phyloP scores from a whole-genome alignment of 1,140 invertebrate species.

The Caerostris darwini region DNA sequence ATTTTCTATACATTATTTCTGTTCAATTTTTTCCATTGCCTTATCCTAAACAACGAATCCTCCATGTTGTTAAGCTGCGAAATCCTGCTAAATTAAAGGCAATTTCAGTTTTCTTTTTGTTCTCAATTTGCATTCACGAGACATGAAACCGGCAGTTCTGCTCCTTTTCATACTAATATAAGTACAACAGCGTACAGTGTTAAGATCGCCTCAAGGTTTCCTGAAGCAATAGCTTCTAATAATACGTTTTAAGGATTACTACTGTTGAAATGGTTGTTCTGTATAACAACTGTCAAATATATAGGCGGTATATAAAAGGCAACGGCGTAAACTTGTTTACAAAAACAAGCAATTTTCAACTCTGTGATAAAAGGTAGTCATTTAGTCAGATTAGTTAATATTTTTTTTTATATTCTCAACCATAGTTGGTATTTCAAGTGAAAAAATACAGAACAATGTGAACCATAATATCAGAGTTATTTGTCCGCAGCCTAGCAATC shows the following conservation, averaged over 20 bases:
- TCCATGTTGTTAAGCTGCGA: background rate
- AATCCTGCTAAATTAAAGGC: background rate
- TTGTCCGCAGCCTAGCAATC: too few relatives aligned
- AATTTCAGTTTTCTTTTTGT: background rate
- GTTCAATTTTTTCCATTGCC: too few relatives aligned
- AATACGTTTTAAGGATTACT: background rate
- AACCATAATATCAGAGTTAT: background rate
- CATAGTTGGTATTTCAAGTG: background rate
- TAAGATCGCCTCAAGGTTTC: background rate
- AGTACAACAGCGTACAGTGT: background rate
- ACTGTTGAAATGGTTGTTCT: background rate
- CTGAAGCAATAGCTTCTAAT: background rate
- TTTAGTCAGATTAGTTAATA: background rate
- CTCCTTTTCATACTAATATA: background rate
- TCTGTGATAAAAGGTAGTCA: background rate
- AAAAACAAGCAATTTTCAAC: background rate
- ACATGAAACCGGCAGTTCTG: background rate
- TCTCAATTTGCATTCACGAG: background rate
- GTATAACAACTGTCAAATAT: background rate
- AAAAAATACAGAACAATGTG: background rate
- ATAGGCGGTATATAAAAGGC: background rate
- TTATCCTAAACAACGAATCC: too few relatives aligned
- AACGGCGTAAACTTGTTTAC: background rate
- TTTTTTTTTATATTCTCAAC: background rate
- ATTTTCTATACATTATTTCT: too few relatives aligned